Evolutionary conservation across 2,797 vertebrate species (phyloP), one percentile per base, ranked within the genome.

Genomic region (Limosa lapponica): DNA sequence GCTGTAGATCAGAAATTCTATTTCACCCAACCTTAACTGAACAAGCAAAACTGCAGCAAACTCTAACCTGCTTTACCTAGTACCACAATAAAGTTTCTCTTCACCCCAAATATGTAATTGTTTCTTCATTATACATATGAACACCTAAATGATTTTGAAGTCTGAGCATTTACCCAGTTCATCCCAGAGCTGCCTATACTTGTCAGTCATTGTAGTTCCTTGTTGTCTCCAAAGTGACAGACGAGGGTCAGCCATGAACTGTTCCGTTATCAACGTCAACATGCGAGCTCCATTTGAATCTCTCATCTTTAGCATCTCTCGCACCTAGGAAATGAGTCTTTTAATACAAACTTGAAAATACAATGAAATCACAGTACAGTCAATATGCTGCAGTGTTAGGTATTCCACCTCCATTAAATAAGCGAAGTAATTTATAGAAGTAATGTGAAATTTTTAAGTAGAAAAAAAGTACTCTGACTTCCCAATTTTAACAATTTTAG

Each of bases 261-360:
- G 99, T 94, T 99, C 99, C 16, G 99, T 99, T 98, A 99, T 99
- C 98, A 99, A 97, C 2, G 99, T 99, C 98, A 99, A 97, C 99
- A 99, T 99, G 64, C 99, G 98, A 43, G 99, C 99, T 24, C 99
- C 99, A 59, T 99, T 99, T 75, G 99, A 99, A 97, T 99, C 99
- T 90, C 99, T 98, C 99, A 99, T 99, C 97, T 99, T 99, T 97
- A 99, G 98, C 99, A 99, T 99, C 97, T 99, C 99, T 94, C 99
- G 98, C 96, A 99, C 99, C 99, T 99, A 97, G 82, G 89, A 89
- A 96, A 96, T 0, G 6, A 92, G 46, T 64, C 69, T 92, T 90
- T 95, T 95, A 96, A 90, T 57, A 91, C 11, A 91, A 85, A 88
- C 51, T 82, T 85, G 83, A 82, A 87, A 73, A 91, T 64, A 59